Conservation (phyloP, 2,888 invertebrate species). For the Biston betularia region DNA sequence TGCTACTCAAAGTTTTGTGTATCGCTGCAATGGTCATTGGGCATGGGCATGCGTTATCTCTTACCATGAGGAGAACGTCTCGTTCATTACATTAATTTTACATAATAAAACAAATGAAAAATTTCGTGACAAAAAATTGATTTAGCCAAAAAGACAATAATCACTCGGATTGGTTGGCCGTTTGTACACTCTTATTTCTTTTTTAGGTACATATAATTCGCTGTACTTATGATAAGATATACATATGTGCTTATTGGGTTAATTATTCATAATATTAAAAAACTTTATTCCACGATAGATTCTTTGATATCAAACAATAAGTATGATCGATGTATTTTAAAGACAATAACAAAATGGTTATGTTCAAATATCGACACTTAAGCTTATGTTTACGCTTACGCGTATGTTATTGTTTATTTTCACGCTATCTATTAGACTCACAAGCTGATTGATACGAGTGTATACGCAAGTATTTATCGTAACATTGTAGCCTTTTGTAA, state of each 20-base stretch:
- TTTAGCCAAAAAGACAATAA: no score
- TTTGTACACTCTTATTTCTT: not conserved
- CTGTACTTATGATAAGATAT: not conserved
- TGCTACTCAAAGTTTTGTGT: no score
- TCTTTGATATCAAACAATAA: not conserved
- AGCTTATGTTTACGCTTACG: not conserved
- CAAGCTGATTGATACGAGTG: not conserved
- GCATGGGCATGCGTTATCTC: no score
- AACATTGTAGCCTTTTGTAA: not conserved
- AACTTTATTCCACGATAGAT: not conserved
- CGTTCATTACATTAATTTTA: no score
- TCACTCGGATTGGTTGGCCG: no score
- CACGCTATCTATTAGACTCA: slow-evolving; percentile 1
- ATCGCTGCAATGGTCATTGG: no score
- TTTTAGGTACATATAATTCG: not conserved
- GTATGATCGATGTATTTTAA: not conserved
- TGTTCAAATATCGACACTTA: not conserved
- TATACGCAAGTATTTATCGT: not conserved
- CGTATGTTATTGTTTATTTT: slow-evolving; percentile 12
- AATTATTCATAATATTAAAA: not conserved
- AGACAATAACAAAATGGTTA: not conserved
- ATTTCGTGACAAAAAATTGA: no score
- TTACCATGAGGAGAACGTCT: no score
- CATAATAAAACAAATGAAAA: no score
- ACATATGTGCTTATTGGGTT: not conserved